Evolutionary conservation across 2,113 vertebrate species (phyloP).

Genomic region (Gadus chalcogrammus): DNA sequence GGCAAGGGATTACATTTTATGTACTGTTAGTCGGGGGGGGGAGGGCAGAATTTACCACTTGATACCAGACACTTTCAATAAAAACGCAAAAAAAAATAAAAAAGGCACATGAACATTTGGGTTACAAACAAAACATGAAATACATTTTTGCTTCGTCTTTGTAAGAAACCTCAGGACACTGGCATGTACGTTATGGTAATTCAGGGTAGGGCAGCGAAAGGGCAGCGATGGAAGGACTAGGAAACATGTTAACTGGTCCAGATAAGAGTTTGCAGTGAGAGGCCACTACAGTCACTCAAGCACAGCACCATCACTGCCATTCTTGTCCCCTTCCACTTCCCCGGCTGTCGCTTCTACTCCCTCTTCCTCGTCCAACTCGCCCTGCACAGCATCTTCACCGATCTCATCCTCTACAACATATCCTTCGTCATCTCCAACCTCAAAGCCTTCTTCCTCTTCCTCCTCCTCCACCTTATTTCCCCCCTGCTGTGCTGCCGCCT

Average conservation of each 20-base stretch:
- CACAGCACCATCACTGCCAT: conserved; percentile 20
- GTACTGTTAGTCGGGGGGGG: too few relatives aligned
- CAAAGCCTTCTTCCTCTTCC: conserved; percentile 48
- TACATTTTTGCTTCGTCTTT: background rate
- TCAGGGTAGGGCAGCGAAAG: background rate
- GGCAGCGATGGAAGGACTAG: background rate
- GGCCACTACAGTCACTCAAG: conserved; percentile 6
- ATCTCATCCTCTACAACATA: conserved; percentile 12
- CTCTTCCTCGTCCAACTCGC: background rate
- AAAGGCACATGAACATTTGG: background rate
- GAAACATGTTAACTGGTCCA: conserved; percentile 25
- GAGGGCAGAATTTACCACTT: background rate
- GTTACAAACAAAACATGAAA: background rate
- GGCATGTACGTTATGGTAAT: conserved; percentile 4
- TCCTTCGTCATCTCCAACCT: conserved; percentile 36
- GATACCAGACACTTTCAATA: background rate
- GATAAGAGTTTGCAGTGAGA: conserved; percentile 34
- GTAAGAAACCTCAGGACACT: conserved; percentile 4
- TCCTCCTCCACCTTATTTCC: conserved; percentile 4
- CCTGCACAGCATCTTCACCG: background rate
- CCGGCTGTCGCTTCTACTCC: background rate
- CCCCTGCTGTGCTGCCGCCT: conserved; percentile 1
- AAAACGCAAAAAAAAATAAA: background rate
- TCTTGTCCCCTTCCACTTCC: conserved; percentile 10
- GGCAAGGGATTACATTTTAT: too few relatives aligned